Percentiles rank a stretch among this genome's conserved stretches.
phyloP scores from a whole-genome alignment of 2,888 invertebrate species.

The Sesia apiformis region DNA sequence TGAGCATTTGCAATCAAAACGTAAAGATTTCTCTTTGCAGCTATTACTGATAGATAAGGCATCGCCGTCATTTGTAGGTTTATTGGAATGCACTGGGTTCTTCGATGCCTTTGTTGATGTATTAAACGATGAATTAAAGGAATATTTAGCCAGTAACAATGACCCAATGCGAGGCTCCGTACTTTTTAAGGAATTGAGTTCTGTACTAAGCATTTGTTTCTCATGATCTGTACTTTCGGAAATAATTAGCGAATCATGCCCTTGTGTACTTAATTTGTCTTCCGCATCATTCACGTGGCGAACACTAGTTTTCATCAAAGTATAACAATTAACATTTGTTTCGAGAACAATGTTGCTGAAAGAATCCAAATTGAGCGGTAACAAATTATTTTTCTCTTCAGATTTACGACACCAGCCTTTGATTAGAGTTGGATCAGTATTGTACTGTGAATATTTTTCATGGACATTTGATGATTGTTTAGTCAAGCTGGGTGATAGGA shows the following conservation, averaged over 20 bases:
- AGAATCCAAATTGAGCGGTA: constrained; percentile 7
- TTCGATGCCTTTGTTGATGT: background rate
- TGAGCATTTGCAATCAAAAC: constrained; percentile 12
- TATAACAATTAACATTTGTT: too few relatives aligned
- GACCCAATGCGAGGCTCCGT: constrained; percentile 11
- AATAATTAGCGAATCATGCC: constrained; percentile 13
- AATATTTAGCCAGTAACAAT: constrained; percentile 12
- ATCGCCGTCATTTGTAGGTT: background rate
- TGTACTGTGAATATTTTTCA: background rate
- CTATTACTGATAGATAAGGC: background rate
- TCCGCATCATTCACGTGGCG: background rate
- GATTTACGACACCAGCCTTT: constrained; percentile 1
- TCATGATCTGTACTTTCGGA: constrained; percentile 25
- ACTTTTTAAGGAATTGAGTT: constrained; percentile 21
- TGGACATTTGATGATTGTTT: background rate
- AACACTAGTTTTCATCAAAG: too few relatives aligned
- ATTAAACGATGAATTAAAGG: constrained; percentile 9
- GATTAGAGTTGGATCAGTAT: background rate
- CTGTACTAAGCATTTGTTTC: constrained; percentile 34
- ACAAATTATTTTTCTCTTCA: constrained; percentile 6
- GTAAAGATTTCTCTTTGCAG: constrained; percentile 6
- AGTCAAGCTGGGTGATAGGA: background rate
- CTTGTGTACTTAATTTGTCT: constrained; percentile 12
- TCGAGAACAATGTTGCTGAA: background rate
- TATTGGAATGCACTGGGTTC: background rate